phyloP scores from a whole-genome alignment of 2,113 vertebrate genomes.

The Seriola dumerili region DNA sequence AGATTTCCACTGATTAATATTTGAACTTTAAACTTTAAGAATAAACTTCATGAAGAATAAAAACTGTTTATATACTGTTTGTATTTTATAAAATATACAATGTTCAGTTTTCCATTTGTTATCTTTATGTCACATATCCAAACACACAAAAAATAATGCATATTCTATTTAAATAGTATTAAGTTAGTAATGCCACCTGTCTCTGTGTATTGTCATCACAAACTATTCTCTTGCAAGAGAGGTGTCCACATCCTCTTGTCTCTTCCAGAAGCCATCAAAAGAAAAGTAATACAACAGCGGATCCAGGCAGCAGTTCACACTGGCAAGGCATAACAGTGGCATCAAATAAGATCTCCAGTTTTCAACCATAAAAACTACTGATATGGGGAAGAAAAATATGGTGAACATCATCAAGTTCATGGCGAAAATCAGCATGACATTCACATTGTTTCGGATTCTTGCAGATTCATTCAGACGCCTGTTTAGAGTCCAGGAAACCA shows the following conservation, averaged over 20 bases:
- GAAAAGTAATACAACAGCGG: constrained; percentile 79
- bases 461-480: constrained; percentile 32
- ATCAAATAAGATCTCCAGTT: fast-evolving
- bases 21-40: background rate
- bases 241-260: constrained; percentile 43
- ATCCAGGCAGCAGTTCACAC: constrained; percentile 77
- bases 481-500: constrained; percentile 64
- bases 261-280: constrained; percentile 78
- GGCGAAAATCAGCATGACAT: constrained; percentile 75
- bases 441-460: constrained; percentile 67
- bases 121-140: background rate
- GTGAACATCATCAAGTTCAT: constrained; percentile 77
- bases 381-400: constrained; percentile 71
- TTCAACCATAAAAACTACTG: constrained; percentile 16
- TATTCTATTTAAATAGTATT: background rate
- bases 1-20: background rate
- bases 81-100: background rate
- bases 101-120: background rate
- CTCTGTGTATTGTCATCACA: background rate
- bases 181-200: background rate
- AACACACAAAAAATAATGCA: background rate
- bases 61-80: too few species aligned
- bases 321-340: constrained; percentile 62
- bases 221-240: constrained; percentile 10
- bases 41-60: too few species aligned